Evolutionary conservation across 2,888 invertebrate genomes (phyloP).

Genomic region (Chrysolina americana): DNA sequence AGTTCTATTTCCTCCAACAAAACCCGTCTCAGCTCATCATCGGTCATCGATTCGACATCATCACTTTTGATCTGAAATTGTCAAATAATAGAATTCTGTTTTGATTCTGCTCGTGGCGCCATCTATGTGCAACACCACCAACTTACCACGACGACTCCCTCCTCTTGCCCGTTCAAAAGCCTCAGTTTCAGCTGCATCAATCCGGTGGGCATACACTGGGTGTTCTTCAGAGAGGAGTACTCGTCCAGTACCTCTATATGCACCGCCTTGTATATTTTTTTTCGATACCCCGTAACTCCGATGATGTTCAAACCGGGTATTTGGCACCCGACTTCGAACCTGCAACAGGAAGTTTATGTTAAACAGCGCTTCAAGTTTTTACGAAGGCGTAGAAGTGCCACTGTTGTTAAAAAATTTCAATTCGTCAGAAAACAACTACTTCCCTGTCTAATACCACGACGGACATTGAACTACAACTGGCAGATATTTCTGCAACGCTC

Average conservation of each 20-base stretch:
- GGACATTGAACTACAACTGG: no score
- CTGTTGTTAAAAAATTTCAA: no score
- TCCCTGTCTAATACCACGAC: no score
- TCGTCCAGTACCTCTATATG: slow-evolving; percentile 70
- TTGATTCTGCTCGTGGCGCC: not conserved
- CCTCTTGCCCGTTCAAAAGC: slow-evolving; percentile 64
- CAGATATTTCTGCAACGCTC: no score
- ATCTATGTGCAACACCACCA: not conserved
- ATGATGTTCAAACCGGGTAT: slow-evolving; percentile 66
- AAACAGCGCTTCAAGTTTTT: not conserved
- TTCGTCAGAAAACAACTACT: no score
- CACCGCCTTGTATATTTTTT: slow-evolving; percentile 62
- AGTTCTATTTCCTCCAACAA: slow-evolving; percentile 62
- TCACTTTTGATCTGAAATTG: slow-evolving; percentile 51
- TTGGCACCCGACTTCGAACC: slow-evolving; percentile 59
- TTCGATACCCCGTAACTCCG: slow-evolving; percentile 65
- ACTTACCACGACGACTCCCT: slow-evolving; percentile 66
- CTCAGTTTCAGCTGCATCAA: slow-evolving; percentile 69
- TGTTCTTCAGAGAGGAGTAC: slow-evolving; percentile 65
- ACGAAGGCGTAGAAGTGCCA: no score
- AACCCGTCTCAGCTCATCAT: slow-evolving; percentile 58
- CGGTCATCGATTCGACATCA: slow-evolving; percentile 58
- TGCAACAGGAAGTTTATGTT: not conserved
- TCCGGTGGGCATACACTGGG: slow-evolving; percentile 63
- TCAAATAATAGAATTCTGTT: not conserved